Evolutionary conservation across 2,888 invertebrate genomes (phyloP).

Genomic region (Teleogryllus oceanicus): DNA sequence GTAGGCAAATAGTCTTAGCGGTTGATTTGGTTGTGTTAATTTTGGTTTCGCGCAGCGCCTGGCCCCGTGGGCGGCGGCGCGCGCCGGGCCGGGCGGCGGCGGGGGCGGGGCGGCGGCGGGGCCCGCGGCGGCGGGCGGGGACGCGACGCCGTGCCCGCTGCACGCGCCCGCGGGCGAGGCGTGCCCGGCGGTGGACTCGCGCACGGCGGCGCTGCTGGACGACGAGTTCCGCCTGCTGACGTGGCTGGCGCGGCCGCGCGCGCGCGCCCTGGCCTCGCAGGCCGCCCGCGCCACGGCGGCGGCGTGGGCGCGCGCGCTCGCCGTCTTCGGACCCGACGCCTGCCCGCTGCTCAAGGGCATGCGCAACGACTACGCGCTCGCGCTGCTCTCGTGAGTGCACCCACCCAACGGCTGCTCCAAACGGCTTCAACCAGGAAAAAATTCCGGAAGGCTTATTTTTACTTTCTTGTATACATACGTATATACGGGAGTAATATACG

Average conservation of each 20-base stretch:
- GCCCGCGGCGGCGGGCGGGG: not conserved
- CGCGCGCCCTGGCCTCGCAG: slow-evolving; percentile 47
- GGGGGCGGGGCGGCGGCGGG: not conserved
- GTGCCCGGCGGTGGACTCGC: not conserved
- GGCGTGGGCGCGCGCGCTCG: slow-evolving; percentile 53
- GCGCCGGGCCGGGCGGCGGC: too few species aligned
- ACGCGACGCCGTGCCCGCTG: not conserved
- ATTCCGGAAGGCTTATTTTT: too few species aligned
- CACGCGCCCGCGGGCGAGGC: not conserved
- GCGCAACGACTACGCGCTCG: slow-evolving; percentile 57
- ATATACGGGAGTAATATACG: too few species aligned
- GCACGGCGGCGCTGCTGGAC: slow-evolving; percentile 22
- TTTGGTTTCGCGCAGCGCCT: too few species aligned
- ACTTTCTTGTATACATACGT: too few species aligned
- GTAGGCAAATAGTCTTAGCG: too few species aligned
- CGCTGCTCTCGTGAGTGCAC: slow-evolving; percentile 48
- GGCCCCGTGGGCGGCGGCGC: too few species aligned
- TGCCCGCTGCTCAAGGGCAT: slow-evolving; percentile 54
- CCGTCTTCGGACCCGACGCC: slow-evolving; percentile 47
- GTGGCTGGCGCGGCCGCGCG: slow-evolving; percentile 51
- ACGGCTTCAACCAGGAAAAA: too few species aligned
- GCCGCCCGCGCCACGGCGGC: slow-evolving; percentile 50
- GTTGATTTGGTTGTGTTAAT: too few species aligned
- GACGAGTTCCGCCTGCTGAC: slow-evolving; percentile 49
- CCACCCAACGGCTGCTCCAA: too few species aligned